These are phyloP conservation scores for Sinohyriopsis cumingii DNA, from an alignment of 2,888 invertebrate species.

Conservation along the genomic window DNA sequence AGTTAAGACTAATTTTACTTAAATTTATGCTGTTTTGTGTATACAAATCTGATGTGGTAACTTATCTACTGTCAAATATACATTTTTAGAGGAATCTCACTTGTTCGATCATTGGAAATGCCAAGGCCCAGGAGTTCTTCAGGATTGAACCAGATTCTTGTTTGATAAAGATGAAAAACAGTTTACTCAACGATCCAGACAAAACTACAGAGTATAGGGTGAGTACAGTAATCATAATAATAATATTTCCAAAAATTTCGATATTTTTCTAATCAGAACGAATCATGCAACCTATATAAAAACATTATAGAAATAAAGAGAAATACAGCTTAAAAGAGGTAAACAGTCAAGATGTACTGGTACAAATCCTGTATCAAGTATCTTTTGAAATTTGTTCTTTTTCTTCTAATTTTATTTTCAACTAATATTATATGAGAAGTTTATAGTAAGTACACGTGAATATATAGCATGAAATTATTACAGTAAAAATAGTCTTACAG, in stretches of 20 bases:
- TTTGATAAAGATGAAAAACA: constrained; percentile 50
- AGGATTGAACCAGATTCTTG: constrained; percentile 51
- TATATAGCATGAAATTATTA: no score
- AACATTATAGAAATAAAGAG: not conserved
- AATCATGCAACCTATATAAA: no score
- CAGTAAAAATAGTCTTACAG: no score
- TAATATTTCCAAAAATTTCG: not conserved
- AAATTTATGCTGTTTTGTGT: not conserved
- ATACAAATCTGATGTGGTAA: not conserved
- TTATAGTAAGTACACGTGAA: no score
- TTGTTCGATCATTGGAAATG: constrained; percentile 49
- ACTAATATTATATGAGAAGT: no score
- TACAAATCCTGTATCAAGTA: no score
- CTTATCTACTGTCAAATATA: not conserved
- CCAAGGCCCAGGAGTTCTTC: constrained; percentile 55
- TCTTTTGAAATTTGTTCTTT: no score
- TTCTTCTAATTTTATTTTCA: no score
- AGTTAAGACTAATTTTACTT: no score
- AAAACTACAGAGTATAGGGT: constrained; percentile 49
- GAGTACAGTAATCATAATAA: constrained; percentile 12
- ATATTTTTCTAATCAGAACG: not conserved
- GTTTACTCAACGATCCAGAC: constrained; percentile 46
- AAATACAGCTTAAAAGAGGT: not conserved
- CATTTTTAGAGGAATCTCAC: constrained; percentile 33
- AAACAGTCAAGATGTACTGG: no score